Conservation (phyloP, 2,113 vertebrate genomes). For the Narcine bancroftii region DNA sequence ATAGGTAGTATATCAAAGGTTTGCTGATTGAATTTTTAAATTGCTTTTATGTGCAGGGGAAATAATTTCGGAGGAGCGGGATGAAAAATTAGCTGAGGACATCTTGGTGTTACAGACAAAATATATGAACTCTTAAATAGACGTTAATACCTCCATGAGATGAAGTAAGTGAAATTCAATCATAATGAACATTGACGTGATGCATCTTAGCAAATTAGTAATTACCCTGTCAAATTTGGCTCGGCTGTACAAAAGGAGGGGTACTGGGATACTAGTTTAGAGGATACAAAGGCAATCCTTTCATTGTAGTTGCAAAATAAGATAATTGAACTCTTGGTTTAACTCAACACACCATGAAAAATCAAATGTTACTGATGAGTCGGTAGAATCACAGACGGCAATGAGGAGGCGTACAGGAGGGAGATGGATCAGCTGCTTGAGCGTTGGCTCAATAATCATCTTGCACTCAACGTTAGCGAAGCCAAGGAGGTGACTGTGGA, state of each 20-base stretch:
- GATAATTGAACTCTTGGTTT: too few species aligned
- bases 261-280: neutral
- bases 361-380: too few species aligned
- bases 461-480: too few species aligned
- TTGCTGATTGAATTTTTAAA: neutral
- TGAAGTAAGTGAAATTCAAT: neutral
- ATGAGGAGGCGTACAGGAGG: too few species aligned
- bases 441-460: too few species aligned
- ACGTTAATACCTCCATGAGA: neutral
- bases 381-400: too few species aligned
- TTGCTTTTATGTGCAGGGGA: neutral
- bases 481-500: too few species aligned
- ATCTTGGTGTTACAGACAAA: neutral
- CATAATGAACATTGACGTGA: neutral
- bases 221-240: neutral
- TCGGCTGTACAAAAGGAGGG: neutral
- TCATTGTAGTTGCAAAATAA: too few species aligned
- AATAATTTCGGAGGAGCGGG: neutral
- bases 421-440: too few species aligned
- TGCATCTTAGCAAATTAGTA: neutral
- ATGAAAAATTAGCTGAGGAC: neutral
- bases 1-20: neutral
- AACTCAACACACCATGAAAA: too few species aligned
- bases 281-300: neutral
- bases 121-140: neutral